phyloP scores from a whole-genome alignment of 2,888 invertebrate genomes.

The Pyrrhia umbra region DNA sequence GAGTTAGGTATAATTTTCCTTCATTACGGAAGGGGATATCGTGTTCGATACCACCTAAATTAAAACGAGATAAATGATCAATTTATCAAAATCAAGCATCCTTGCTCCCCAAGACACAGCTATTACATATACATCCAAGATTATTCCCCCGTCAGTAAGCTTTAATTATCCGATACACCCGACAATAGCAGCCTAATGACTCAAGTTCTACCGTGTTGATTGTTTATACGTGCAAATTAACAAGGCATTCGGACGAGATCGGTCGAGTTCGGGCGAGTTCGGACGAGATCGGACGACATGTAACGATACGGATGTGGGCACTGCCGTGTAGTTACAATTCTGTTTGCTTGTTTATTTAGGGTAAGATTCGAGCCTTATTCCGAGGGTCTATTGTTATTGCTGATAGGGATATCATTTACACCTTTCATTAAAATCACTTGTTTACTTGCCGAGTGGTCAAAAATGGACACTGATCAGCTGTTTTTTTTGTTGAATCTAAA shows the following conservation, averaged over 20 bases:
- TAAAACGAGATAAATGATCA: conserved; percentile 21
- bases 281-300: conserved; percentile 3
- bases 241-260: not conserved
- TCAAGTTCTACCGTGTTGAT: conserved; percentile 4
- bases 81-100: not conserved
- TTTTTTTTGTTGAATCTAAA: no score
- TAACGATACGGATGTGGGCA: not conserved
- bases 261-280: not conserved
- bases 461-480: no score
- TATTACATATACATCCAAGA: conserved; percentile 16
- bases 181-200: conserved; percentile 29
- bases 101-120: not conserved
- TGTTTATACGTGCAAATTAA: conserved; percentile 11
- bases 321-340: not conserved
- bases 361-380: not conserved
- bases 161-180: conserved; percentile 25
- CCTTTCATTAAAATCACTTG: no score
- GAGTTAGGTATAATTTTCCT: no score
- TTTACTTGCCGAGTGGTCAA: no score
- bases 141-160: conserved; percentile 28
- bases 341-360: not conserved
- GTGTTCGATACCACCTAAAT: not conserved
- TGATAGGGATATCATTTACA: conserved; percentile 1
- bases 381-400: not conserved
- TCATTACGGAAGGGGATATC: no score